Base-by-base conservation (phyloP, 2,797 vertebrate genomes). In the Lindbergichthys nudifrons region DNA sequence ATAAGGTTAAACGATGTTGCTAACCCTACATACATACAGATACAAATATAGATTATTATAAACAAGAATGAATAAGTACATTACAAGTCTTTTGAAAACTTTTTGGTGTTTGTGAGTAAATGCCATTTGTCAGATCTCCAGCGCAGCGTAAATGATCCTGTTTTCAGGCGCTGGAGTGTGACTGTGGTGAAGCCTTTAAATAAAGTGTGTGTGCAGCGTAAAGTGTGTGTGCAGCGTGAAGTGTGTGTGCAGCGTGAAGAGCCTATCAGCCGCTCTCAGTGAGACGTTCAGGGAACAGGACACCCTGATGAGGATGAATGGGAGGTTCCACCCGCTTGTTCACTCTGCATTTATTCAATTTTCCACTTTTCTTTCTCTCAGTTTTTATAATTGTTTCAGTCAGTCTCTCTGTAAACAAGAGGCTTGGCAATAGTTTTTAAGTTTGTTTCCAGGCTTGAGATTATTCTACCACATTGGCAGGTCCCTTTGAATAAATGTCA, bases 231-330 rank as follows among this genome's bases (percentile, higher is more conserved):
- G 32, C 32, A 26, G 26, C 23, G 82, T 84, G 67, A 72, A 79
- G 74, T 45, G 77, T 18, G 73, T 46, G 71, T 78, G 79, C 54
- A 23, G 80, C 58, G 58, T 85, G 79, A 72, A 82, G 77, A 83
- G 79, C 81, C 79, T 8, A 79, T 88, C 81, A 79, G 79, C 60
- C 36, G 36, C 72, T 78, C 81, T 81, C 69, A 74, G 77, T 79
- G 80, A 88, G 85, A 86, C 51, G 65, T 68, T 86, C 43, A 82
- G 76, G 71, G 72, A 85, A 75, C 83, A 62, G 85, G 71, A 87
- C 82, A 79, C 75, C 32, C 78, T 88, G 89, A 92, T 87, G 88
- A 90, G 83, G 78, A 92, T 85, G 83, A 88, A 90, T 90, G 76
- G 74, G 82, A 64, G 41, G 70, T 71, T 81, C 56, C 57, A 41